phyloP scores from a whole-genome alignment of 2,888 invertebrate genomes.

The Heliconius ethilla region DNA sequence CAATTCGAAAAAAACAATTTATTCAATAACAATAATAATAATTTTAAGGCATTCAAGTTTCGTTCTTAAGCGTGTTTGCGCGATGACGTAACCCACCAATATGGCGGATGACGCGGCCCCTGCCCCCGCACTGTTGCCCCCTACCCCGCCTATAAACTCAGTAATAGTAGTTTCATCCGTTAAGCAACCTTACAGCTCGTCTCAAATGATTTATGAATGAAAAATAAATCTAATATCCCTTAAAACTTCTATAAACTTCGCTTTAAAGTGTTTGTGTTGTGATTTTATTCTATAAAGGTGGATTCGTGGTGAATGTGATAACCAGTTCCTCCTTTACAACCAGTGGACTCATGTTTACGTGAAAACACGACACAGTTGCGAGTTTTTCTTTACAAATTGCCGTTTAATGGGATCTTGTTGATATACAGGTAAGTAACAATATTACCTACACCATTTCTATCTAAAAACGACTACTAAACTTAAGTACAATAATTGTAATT shows the following conservation, averaged over 20 bases:
- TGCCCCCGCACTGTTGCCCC: conserved; percentile 56
- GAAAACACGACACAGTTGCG: conserved; percentile 65
- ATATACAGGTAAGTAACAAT: conserved; percentile 66
- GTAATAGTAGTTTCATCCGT: conserved; percentile 61
- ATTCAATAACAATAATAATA: conserved; percentile 27
- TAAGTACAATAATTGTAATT: background rate
- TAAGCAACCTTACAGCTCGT: conserved; percentile 63
- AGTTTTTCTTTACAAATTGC: conserved; percentile 56
- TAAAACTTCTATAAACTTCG: conserved; percentile 59
- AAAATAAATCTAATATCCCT: conserved; percentile 64
- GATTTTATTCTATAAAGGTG: conserved; percentile 44
- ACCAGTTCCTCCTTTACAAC: conserved; percentile 72
- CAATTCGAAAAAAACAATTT: background rate
- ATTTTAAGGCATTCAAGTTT: conserved; percentile 7
- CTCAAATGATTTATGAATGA: conserved; percentile 77
- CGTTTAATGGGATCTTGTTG: conserved; percentile 80
- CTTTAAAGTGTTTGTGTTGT: conserved; percentile 58
- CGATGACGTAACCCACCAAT: conserved; percentile 78
- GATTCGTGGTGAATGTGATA: conserved; percentile 53
- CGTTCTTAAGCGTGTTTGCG: conserved; percentile 35
- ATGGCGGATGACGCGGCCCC: conserved; percentile 80
- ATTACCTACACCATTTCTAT: background rate
- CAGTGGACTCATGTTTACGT: conserved; percentile 78
- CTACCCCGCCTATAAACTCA: conserved; percentile 39
- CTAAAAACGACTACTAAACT: background rate